Percentiles rank a stretch among this genome's conserved stretches.
These are phyloP conservation scores for Neodiprion lecontei DNA, from an alignment of 1,140 invertebrate genomes.

Conservation along the genomic window DNA sequence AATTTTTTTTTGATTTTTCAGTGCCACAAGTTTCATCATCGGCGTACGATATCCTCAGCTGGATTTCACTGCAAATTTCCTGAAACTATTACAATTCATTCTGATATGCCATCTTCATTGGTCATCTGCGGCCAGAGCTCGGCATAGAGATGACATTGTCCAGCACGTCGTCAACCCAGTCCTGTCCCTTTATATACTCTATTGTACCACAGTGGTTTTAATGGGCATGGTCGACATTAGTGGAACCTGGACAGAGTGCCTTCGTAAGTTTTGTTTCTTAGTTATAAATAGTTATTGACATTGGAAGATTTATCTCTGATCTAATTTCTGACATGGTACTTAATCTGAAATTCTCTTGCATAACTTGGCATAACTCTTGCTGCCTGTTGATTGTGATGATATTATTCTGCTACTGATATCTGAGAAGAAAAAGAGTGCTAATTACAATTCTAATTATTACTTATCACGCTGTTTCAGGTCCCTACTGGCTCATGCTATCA, in stretches of 20 bases:
- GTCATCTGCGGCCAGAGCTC: constrained; percentile 59
- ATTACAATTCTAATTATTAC: not conserved
- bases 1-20: constrained; percentile 49
- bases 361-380: too few relatives aligned
- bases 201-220: constrained; percentile 59
- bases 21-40: constrained; percentile 60
- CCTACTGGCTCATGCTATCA: constrained; percentile 65
- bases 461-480: constrained; percentile 50
- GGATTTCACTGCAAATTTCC: constrained; percentile 61
- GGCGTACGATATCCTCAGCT: constrained; percentile 58
- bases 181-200: constrained; percentile 56
- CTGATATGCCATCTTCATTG: constrained; percentile 65
- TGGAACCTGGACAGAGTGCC: constrained; percentile 60
- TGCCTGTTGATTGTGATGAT: too few relatives aligned
- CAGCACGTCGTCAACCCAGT: constrained; percentile 52
- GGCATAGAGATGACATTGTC: constrained; percentile 60
- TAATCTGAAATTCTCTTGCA: constrained; percentile 11
- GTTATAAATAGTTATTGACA: constrained; percentile 10
- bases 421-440: not conserved
- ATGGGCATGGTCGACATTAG: constrained; percentile 62
- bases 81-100: constrained; percentile 63
- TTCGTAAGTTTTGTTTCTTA: constrained; percentile 54
- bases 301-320: not conserved
- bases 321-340: constrained; percentile 1
- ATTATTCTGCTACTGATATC: too few relatives aligned